A percentile compares a stretch with the other conserved stretches of the same genome.
phyloP scores from a whole-genome alignment of 2,888 invertebrate species.

The Coecobrya sp. region DNA sequence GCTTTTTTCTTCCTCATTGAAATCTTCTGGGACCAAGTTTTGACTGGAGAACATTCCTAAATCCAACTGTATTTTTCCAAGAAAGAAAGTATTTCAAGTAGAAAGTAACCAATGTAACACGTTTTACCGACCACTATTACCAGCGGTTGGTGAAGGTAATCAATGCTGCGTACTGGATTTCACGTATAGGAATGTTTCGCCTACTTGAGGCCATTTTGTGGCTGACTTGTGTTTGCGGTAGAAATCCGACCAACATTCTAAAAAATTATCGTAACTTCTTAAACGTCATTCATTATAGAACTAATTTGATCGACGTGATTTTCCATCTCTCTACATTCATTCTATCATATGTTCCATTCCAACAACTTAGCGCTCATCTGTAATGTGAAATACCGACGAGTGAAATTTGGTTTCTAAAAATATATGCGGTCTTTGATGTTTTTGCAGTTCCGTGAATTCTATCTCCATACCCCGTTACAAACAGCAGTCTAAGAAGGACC shows the following conservation, averaged over 20 bases:
- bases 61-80: background rate
- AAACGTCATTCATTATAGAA: too few relatives aligned
- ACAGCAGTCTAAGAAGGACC: too few relatives aligned
- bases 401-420: too few relatives aligned
- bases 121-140: background rate
- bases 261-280: too few relatives aligned
- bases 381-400: too few relatives aligned
- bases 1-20: background rate
- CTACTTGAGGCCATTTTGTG: background rate
- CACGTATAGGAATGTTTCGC: background rate
- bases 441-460: too few relatives aligned
- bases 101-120: background rate
- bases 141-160: background rate
- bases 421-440: too few relatives aligned
- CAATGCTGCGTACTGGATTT: background rate
- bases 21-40: slow-evolving; percentile 40
- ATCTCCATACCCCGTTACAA: too few relatives aligned
- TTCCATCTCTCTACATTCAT: background rate
- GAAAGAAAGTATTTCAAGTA: background rate
- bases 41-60: slow-evolving; percentile 36
- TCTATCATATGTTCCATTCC: too few relatives aligned
- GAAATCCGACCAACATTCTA: too few relatives aligned
- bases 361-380: too few relatives aligned
- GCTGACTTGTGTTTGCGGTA: too few relatives aligned
- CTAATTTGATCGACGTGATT: background rate